Percentiles rank a stretch among this genome's conserved stretches.
Evolutionary conservation across 1,140 invertebrate genomes (phyloP).

Genomic region (Anastrepha ludens): DNA sequence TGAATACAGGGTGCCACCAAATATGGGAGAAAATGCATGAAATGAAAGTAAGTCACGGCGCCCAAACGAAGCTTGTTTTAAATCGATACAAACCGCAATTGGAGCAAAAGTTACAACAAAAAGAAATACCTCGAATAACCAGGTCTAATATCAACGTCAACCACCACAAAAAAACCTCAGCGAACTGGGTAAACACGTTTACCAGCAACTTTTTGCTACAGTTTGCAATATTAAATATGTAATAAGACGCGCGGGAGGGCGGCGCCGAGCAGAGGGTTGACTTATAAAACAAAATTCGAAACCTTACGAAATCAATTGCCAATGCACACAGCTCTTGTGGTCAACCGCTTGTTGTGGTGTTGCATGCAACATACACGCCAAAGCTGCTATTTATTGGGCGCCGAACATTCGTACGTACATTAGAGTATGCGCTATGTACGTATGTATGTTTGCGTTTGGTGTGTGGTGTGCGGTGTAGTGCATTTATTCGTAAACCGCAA

Average conservation of each 20-base stretch:
- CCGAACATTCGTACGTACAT: not conserved
- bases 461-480: constrained; percentile 5
- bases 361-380: constrained; percentile 19
- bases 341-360: constrained; percentile 23
- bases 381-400: not conserved
- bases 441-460: not conserved
- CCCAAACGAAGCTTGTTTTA: constrained; percentile 1
- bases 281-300: constrained; percentile 14
- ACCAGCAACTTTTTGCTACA: not conserved
- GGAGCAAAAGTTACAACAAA: constrained; percentile 25
- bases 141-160: constrained; percentile 6
- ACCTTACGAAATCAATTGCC: constrained; percentile 49
- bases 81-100: constrained; percentile 17
- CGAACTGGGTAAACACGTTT: constrained; percentile 40
- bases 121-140: not conserved
- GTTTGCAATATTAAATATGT: not conserved
- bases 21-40: not conserved
- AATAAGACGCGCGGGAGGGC: not conserved
- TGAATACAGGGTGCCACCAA: not conserved
- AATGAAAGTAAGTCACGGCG: constrained; percentile 42
- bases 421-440: not conserved
- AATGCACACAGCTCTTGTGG: constrained; percentile 25
- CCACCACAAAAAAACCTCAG: not conserved
- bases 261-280: not conserved
- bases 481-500: constrained; percentile 21